phyloP scores from a whole-genome alignment of 2,888 invertebrate genomes.

The Tricholauxania praeusta region DNA sequence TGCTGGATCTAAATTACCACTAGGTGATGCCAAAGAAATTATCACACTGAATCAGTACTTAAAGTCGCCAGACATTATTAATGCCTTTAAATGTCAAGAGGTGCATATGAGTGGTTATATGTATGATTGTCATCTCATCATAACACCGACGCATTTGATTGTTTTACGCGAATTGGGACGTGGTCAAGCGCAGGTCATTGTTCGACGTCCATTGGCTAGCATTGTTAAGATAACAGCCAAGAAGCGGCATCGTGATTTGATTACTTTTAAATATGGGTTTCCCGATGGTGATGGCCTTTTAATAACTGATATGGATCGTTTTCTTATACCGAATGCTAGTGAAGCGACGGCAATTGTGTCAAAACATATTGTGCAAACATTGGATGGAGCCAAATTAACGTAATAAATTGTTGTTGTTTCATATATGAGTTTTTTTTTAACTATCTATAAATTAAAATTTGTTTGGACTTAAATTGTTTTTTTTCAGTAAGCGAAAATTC shows the following conservation, averaged over 20 bases:
- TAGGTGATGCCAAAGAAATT: conserved; percentile 79
- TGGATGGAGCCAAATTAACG: conserved; percentile 57
- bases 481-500: background rate
- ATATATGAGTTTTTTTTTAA: conserved; percentile 21
- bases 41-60: conserved; percentile 85
- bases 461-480: conserved; percentile 7
- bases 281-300: conserved; percentile 83
- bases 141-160: conserved; percentile 87
- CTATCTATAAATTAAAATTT: background rate
- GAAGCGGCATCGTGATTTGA: conserved; percentile 93
- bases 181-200: conserved; percentile 87
- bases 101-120: conserved; percentile 89
- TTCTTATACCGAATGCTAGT: conserved; percentile 91
- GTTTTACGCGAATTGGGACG: conserved; percentile 82
- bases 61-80: conserved; percentile 85
- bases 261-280: conserved; percentile 96
- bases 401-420: conserved; percentile 49
- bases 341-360: conserved; percentile 92
- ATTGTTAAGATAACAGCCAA: conserved; percentile 98
- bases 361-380: conserved; percentile 83
- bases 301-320: conserved; percentile 91
- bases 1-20: conserved; percentile 69
- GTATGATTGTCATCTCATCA: conserved; percentile 88
- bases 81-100: conserved; percentile 92
- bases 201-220: conserved; percentile 87